Percentiles rank a stretch among this genome's conserved stretches.
Evolutionary conservation across 2,888 invertebrate species (phyloP).

Genomic region (Aelia acuminata): DNA sequence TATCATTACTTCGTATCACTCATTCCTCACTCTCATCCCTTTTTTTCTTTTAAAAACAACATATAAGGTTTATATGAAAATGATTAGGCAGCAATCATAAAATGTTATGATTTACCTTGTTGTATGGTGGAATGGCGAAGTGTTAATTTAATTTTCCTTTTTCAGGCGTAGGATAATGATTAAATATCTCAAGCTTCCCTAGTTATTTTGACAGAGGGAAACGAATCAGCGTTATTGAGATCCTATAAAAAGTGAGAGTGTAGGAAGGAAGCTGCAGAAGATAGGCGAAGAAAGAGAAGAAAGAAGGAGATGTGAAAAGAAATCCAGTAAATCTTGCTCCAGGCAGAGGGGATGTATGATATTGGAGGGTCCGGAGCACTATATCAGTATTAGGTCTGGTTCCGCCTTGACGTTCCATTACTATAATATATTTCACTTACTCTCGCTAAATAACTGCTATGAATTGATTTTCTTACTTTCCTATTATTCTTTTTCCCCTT

Average conservation of each 20-base stretch:
- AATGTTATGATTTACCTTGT: no score
- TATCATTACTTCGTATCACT: no score
- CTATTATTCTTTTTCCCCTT: neutral
- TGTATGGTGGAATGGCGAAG: no score
- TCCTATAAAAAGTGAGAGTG: neutral
- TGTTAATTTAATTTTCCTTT: neutral
- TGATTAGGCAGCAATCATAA: no score
- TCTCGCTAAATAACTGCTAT: constrained; percentile 41
- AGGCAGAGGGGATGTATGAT: constrained; percentile 40
- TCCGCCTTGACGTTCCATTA: constrained; percentile 4
- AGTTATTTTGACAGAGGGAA: neutral
- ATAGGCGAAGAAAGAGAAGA: constrained; percentile 2
- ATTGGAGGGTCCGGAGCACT: constrained; percentile 42
- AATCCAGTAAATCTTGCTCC: constrained; percentile 33
- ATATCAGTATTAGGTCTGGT: constrained; percentile 48
- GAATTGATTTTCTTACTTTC: constrained; percentile 25
- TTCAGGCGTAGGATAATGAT: neutral
- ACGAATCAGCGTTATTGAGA: neutral
- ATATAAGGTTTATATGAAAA: no score
- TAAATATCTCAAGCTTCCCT: neutral
- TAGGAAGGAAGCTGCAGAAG: neutral
- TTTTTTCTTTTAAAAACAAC: no score
- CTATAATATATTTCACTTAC: constrained; percentile 56
- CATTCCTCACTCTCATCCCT: no score
- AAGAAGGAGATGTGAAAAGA: constrained; percentile 4